Conservation (phyloP, 2,113 vertebrate genomes). For the Varanus salvator region DNA sequence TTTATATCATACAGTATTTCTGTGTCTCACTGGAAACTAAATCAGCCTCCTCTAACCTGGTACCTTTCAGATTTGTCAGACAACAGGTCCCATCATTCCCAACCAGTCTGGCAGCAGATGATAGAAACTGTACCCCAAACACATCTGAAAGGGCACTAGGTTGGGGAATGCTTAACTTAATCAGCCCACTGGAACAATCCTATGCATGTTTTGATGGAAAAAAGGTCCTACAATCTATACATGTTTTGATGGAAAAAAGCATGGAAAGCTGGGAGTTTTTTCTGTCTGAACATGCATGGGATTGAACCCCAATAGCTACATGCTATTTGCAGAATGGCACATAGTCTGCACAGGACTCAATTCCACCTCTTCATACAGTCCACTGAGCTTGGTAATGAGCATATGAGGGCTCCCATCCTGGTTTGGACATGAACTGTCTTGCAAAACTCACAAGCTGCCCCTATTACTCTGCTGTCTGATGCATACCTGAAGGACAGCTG, state of each 20-base stretch:
- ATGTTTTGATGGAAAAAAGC: no score
- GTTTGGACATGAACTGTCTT: not conserved
- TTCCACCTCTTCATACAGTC: not conserved
- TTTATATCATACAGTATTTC: not conserved
- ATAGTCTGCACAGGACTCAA: conserved; percentile 36
- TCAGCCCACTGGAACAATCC: no score
- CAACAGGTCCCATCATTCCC: no score
- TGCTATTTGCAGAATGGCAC: conserved; percentile 29
- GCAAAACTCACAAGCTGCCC: not conserved
- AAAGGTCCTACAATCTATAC: no score
- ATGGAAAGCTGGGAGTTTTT: no score
- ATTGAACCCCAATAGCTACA: conserved; percentile 3
- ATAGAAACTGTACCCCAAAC: no score
- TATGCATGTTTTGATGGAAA: no score
- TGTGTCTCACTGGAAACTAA: conserved; percentile 51
- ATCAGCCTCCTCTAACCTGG: not conserved
- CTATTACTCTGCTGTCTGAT: not conserved
- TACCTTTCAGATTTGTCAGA: not conserved
- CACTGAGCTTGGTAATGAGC: not conserved
- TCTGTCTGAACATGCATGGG: no score
- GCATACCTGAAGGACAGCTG: not conserved
- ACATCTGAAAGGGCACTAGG: no score
- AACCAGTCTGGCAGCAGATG: no score
- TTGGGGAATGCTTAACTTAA: no score
- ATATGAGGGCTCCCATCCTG: not conserved